These are phyloP conservation scores for Zaprionus inermis DNA, from an alignment of 1,140 invertebrate species.

Conservation along the genomic window DNA sequence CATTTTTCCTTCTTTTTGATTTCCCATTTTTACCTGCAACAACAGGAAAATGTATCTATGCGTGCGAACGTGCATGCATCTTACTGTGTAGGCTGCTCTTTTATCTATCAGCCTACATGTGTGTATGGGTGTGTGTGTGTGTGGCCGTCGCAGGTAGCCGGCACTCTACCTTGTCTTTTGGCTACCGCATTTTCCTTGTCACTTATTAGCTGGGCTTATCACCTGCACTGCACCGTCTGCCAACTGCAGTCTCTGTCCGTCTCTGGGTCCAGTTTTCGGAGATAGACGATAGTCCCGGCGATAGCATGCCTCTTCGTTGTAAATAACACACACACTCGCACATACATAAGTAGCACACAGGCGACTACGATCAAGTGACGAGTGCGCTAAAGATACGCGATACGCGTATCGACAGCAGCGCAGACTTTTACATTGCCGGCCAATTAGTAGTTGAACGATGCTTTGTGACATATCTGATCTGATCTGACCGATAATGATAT, in stretches of 20 bases:
- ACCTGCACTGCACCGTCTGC: slow-evolving; percentile 16
- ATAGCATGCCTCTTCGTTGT: slow-evolving; percentile 7
- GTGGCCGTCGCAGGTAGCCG: slow-evolving; percentile 49
- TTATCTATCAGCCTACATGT: slow-evolving; percentile 51
- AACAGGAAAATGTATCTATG: slow-evolving; percentile 72
- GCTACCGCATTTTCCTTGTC: slow-evolving; percentile 62
- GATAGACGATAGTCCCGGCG: slow-evolving; percentile 16
- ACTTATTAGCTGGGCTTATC: slow-evolving; percentile 71
- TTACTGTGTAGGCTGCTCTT: slow-evolving; percentile 49
- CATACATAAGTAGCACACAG: too few species aligned
- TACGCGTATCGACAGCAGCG: slow-evolving; percentile 14
- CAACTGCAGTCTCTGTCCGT: slow-evolving; percentile 4
- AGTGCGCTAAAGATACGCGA: slow-evolving; percentile 1
- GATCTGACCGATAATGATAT: neutral
- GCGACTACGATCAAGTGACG: neutral
- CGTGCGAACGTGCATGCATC: slow-evolving; percentile 29
- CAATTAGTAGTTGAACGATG: slow-evolving; percentile 28
- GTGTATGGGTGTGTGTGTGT: slow-evolving; percentile 21
- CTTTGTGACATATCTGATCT: neutral
- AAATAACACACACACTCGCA: neutral
- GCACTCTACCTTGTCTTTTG: neutral
- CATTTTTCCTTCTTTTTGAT: slow-evolving; percentile 42
- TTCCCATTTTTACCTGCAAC: slow-evolving; percentile 66
- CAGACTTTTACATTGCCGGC: slow-evolving; percentile 3
- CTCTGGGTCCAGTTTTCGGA: slow-evolving; percentile 31